Base-by-base conservation (phyloP, 2,888 invertebrate species). In the Ectemnius continuus region DNA sequence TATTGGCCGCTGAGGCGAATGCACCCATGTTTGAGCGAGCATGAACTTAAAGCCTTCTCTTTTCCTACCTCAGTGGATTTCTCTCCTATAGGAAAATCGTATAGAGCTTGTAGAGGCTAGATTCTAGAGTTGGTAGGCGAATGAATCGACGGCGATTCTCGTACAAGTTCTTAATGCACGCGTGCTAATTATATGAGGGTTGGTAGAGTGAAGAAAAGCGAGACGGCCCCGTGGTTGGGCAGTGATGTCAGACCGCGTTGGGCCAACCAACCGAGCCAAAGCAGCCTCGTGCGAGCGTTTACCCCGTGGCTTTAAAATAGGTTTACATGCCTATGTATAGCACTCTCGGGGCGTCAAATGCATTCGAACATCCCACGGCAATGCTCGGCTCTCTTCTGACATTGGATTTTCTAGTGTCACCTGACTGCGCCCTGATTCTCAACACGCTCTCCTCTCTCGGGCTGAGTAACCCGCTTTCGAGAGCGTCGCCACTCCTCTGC, bases 301-400 rank as follows among this genome's bases (percentile, higher is more conserved):
- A 85, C 84, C 84, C 84, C 85, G 80, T 18, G 78, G 56, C 75
- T 74, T 79, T 81, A 85, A 85, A 85, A 85, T 85, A 85, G 84
- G 76, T 76, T 73, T 71, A 78, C 73, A 79, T 47, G 65, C 47
- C 84, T 84, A 83, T 84, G 73, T 82, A 80, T 84, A 84, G 82
- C 71, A 52, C 71, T 80, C 71, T 80, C 76, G 1, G 36, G 36
- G 36, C 77, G 79, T 84, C 83, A 81, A 82, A 77, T 73, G 81
- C 61, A 76, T 75, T 82, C 73, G 77, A 78, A 76, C 80, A 72
- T 67, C 67, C 46, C 72, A 14, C 68, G 60, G 23, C 71, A 70
- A 76, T 67, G 47, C 67, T 18, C 47, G 70, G 48, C 68, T 56
- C 79, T 69, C 69, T 58, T 72, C 72, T 70, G 81, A 73, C 77